Conservation (phyloP, 2,797 vertebrate genomes). For the Melanotaenia nigrans region DNA sequence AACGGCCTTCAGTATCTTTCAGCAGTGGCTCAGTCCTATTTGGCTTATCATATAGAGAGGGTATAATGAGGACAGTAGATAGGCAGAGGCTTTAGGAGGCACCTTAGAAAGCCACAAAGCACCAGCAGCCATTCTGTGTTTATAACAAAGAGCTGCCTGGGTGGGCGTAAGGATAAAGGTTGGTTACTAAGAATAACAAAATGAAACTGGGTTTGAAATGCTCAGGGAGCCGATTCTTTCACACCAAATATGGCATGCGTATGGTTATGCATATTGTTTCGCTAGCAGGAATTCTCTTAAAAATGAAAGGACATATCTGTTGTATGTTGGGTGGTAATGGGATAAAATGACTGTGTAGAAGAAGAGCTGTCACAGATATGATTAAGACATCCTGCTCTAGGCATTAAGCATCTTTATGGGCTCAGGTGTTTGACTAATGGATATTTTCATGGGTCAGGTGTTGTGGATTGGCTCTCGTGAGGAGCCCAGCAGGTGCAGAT, state of each 20-base stretch:
- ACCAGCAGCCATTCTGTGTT: constrained; percentile 25
- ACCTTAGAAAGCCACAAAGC: constrained; percentile 47
- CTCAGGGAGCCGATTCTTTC: constrained; percentile 7
- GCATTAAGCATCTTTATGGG: background rate
- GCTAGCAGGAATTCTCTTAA: background rate
- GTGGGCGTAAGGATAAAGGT: constrained; percentile 22
- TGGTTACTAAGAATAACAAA: constrained; percentile 20
- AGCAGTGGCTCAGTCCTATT: constrained; percentile 52
- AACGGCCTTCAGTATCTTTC: constrained; percentile 58
- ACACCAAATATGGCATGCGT: background rate
- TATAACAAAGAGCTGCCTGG: constrained; percentile 30
- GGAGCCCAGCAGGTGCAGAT: background rate
- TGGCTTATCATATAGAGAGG: constrained; percentile 70
- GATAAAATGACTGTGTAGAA: background rate
- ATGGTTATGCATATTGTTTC: background rate
- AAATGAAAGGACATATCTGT: background rate
- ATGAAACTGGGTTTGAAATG: constrained; percentile 1
- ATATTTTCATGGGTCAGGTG: background rate
- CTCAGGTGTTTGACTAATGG: background rate
- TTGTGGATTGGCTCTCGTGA: background rate
- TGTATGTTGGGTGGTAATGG: background rate
- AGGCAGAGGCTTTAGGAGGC: constrained; percentile 49
- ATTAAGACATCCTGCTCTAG: background rate
- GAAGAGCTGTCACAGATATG: background rate
- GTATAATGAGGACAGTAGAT: constrained; percentile 68